Evolutionary conservation across 2,888 invertebrate genomes (phyloP).

Genomic region (Pyralis farinalis): DNA sequence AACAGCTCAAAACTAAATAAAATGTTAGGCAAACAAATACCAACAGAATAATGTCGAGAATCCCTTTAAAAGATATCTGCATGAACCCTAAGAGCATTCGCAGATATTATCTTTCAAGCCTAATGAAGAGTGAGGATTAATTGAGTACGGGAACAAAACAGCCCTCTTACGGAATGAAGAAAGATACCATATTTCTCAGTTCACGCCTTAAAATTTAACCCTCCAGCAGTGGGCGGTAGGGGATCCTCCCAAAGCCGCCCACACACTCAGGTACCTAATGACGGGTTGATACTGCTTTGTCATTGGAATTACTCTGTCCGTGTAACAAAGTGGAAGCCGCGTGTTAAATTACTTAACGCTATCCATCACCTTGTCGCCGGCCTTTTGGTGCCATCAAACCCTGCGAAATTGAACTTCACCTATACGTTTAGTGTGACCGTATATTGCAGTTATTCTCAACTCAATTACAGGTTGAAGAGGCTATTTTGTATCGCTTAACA

Average conservation of each 20-base stretch:
- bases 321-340: slow-evolving; percentile 41
- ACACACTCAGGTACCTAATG: slow-evolving; percentile 22
- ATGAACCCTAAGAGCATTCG: neutral
- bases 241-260: slow-evolving; percentile 14
- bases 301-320: slow-evolving; percentile 50
- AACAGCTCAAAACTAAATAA: neutral
- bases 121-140: slow-evolving; percentile 8
- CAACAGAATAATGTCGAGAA: neutral
- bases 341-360: slow-evolving; percentile 43
- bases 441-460: too few relatives aligned
- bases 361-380: slow-evolving; percentile 42
- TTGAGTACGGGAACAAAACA: slow-evolving; percentile 12
- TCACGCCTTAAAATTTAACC: slow-evolving; percentile 14
- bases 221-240: slow-evolving; percentile 11
- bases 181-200: slow-evolving; percentile 9
- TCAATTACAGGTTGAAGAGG: too few relatives aligned
- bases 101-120: neutral
- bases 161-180: slow-evolving; percentile 6
- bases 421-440: neutral
- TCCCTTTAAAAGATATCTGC: neutral
- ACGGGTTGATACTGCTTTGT: slow-evolving; percentile 42
- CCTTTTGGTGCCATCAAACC: slow-evolving; percentile 27
- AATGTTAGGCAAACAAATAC: neutral
- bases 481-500: too few relatives aligned
- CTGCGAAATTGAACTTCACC: slow-evolving; percentile 33